Conservation (phyloP, 2,888 invertebrate genomes). For the Lymantria dispar region DNA sequence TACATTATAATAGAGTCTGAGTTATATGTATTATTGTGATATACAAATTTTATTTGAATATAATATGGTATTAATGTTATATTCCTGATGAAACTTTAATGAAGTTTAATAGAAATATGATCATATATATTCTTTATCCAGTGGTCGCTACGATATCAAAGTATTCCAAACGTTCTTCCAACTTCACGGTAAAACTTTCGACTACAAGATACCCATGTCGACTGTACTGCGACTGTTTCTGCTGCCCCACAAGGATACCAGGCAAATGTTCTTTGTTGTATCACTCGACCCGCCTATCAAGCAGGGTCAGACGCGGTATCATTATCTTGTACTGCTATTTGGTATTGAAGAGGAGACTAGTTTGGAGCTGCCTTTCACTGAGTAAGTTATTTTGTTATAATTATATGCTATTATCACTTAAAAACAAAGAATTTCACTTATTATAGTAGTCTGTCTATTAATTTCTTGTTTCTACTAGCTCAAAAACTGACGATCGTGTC, state of each 20-base stretch:
- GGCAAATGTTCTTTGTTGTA: conserved; percentile 99
- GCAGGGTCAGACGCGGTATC: conserved; percentile 99
- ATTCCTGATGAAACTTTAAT: no score
- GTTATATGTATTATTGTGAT: no score
- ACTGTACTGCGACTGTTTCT: conserved; percentile 97
- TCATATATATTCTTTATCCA: conserved; percentile 49
- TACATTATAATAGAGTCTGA: no score
- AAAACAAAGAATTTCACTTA: no score
- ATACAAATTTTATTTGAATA: no score
- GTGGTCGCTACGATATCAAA: conserved; percentile 98
- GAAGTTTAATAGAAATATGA: neutral
- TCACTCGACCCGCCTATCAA: conserved; percentile 99
- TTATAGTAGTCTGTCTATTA: no score
- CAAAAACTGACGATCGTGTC: no score
- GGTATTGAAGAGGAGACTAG: conserved; percentile 96
- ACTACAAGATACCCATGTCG: conserved; percentile 99
- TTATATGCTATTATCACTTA: no score
- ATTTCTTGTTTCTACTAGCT: no score
- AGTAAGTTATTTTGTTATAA: conserved; percentile 82
- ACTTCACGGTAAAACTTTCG: conserved; percentile 98
- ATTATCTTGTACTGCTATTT: conserved; percentile 96
- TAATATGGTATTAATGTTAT: no score
- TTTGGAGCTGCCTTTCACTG: conserved; percentile 94
- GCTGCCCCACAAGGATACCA: conserved; percentile 97
- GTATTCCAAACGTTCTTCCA: conserved; percentile 88